phyloP scores from a whole-genome alignment of 2,113 vertebrate species.

The Aix galericulata region DNA sequence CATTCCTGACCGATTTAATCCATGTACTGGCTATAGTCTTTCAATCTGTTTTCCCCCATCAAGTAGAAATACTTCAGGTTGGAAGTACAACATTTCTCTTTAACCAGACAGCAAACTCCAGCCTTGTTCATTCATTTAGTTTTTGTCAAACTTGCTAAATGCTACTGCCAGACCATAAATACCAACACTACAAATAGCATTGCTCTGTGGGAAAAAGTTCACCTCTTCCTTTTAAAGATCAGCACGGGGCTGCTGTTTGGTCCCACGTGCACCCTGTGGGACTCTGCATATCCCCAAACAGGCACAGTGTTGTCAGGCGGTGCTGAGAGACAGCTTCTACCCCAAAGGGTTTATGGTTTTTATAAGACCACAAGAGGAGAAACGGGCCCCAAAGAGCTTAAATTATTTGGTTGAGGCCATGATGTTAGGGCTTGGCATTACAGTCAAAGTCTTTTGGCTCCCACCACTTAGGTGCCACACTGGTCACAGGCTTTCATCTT shows the following conservation, averaged over 20 bases:
- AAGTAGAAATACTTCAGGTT: not conserved
- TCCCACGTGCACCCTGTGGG: not conserved
- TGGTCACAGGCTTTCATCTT: not conserved
- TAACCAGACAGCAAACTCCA: not conserved
- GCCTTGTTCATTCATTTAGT: not conserved
- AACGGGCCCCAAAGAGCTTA: not conserved
- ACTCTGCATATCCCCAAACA: not conserved
- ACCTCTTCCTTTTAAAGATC: not conserved
- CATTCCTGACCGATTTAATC: constrained; percentile 4
- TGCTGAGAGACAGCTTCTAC: not conserved
- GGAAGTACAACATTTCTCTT: not conserved
- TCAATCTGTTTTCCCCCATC: not conserved
- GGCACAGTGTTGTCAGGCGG: accelerated
- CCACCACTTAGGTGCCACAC: not conserved
- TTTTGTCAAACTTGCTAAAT: constrained; percentile 11
- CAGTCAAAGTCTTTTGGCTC: not conserved
- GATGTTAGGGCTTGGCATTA: not conserved
- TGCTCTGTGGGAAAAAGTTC: not conserved
- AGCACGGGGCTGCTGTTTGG: accelerated
- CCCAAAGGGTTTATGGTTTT: not conserved
- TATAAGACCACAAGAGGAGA: not conserved
- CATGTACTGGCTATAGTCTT: not conserved
- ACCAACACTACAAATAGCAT: not conserved
- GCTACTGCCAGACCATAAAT: not conserved
- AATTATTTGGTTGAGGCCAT: not conserved